Conservation (phyloP, 35 echinoderm and acorn worm genomes). For the Chiridota heheva region DNA sequence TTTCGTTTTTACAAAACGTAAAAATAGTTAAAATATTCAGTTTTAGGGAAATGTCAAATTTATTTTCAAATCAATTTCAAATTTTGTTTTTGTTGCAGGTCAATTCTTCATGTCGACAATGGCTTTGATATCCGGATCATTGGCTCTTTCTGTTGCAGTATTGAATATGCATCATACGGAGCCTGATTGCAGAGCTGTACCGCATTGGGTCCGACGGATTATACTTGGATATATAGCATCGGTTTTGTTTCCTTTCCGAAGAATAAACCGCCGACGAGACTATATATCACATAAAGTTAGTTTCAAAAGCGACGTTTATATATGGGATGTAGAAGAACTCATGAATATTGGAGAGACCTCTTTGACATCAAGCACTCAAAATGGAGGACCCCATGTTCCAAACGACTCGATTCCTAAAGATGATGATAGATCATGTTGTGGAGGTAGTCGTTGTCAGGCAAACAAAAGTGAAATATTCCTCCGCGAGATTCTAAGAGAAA, state of each 20-base stretch:
- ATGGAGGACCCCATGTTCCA: constrained; percentile 6
- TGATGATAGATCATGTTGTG: neutral
- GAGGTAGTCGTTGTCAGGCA: neutral
- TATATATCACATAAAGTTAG: constrained; percentile 46
- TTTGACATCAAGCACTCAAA: constrained; percentile 42
- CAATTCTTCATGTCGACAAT: constrained; percentile 95
- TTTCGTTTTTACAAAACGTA: too few species aligned
- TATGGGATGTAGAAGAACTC: constrained; percentile 76
- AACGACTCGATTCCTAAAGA: constrained; percentile 13
- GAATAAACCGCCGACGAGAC: constrained; percentile 29
- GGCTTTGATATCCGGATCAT: constrained; percentile 83
- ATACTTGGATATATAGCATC: constrained; percentile 62
- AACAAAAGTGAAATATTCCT: constrained; percentile 43
- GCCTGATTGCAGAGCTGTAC: constrained; percentile 76
- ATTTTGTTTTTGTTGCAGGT: constrained; percentile 77
- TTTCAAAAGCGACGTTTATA: constrained; percentile 43
- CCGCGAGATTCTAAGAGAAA: constrained; percentile 59
- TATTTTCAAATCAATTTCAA: too few species aligned
- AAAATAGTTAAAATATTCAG: too few species aligned
- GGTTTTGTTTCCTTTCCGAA: constrained; percentile 38
- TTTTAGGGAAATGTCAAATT: too few species aligned
- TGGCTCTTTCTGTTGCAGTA: constrained; percentile 84
- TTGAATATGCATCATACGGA: constrained; percentile 84
- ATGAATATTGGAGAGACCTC: constrained; percentile 56
- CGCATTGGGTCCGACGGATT: constrained; percentile 72